Evolutionary conservation across 2,113 vertebrate genomes (phyloP).

Genomic region (Azemiops feae): DNA sequence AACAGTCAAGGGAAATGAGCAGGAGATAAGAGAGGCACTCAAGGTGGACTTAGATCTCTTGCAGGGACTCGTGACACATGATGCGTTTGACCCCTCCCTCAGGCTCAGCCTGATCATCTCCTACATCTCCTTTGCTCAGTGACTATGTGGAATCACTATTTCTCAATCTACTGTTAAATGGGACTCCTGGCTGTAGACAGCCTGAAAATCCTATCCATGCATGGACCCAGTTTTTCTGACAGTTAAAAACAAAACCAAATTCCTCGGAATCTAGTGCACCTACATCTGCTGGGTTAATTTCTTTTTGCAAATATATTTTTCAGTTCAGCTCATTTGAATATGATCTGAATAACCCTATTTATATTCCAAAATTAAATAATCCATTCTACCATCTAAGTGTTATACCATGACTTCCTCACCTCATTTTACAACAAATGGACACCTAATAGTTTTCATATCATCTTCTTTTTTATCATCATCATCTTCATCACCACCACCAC

Average conservation of each 20-base stretch:
- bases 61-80: neutral
- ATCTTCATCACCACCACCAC: neutral
- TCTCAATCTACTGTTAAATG: neutral
- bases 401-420: neutral
- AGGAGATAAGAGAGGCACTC: neutral
- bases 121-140: neutral
- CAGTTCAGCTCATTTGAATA: neutral
- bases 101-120: neutral
- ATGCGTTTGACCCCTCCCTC: neutral
- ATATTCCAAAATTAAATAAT: neutral
- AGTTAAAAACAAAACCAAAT: neutral
- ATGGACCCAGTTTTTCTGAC: neutral
- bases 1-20: neutral
- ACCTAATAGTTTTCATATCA: slow-evolving; percentile 3
- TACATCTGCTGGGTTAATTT: neutral
- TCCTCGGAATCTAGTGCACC: neutral
- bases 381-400: neutral
- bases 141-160: neutral
- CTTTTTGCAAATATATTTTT: neutral
- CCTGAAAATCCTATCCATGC: neutral
- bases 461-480: neutral
- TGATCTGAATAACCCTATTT: neutral
- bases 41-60: neutral
- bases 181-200: neutral
- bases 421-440: neutral